A percentile compares a stretch with the other conserved stretches of the same genome.
These are phyloP conservation scores for Lordiphosa collinella DNA, from an alignment of 1,140 invertebrate species.

Conservation along the genomic window DNA sequence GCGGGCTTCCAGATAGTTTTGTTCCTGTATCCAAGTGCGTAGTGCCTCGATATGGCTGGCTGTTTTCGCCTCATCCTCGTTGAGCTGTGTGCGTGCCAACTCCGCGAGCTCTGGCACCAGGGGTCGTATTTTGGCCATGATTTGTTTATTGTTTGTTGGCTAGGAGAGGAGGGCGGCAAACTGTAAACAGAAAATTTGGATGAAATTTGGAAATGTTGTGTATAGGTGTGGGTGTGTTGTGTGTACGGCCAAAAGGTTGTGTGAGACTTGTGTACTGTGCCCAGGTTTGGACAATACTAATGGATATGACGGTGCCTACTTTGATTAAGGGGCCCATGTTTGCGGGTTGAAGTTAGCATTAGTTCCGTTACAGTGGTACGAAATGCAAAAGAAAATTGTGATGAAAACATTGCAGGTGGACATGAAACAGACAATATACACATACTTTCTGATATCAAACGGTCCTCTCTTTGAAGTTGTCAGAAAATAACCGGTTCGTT, in stretches of 20 bases:
- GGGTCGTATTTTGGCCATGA: constrained; percentile 79
- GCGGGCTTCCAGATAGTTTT: constrained; percentile 81
- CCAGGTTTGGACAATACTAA: constrained; percentile 51
- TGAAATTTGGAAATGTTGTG: constrained; percentile 5
- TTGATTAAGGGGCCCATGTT: constrained; percentile 5
- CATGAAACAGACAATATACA: too few species aligned
- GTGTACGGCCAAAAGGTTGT: not conserved
- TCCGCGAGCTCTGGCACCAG: constrained; percentile 80
- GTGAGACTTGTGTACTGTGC: constrained; percentile 21
- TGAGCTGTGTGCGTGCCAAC: constrained; percentile 81
- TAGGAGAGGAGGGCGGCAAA: constrained; percentile 4
- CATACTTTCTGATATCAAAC: too few species aligned
- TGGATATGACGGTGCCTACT: constrained; percentile 34
- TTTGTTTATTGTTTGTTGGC: constrained; percentile 22
- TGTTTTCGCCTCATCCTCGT: constrained; percentile 81
- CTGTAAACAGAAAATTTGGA: constrained; percentile 19
- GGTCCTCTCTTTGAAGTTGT: too few species aligned
- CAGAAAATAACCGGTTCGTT: too few species aligned
- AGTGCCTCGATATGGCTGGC: constrained; percentile 81
- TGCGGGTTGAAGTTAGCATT: not conserved
- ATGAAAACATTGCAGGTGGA: not conserved
- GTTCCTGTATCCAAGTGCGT: constrained; percentile 83
- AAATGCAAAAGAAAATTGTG: not conserved
- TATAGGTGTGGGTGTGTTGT: constrained; percentile 4
- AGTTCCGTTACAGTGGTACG: not conserved